Evolutionary conservation across 2,888 invertebrate genomes (phyloP), one percentile per base, ranked within the genome.

Genomic region (Myathropa florea): DNA sequence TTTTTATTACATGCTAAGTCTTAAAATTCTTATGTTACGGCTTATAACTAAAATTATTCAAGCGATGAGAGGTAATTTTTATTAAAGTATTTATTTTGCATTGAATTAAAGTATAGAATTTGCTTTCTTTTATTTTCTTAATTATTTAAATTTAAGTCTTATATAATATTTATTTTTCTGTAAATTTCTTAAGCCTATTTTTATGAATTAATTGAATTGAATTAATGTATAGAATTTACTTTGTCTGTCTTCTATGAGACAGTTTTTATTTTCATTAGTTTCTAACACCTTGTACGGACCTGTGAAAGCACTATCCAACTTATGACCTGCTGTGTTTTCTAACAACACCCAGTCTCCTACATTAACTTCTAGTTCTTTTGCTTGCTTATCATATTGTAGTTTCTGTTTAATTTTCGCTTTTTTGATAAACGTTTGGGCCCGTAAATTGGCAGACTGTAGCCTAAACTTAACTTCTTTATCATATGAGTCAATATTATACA

Each of bases 311-410:
- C 26, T 67, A 30, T 76, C 23, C 24, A 76, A 30, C 24, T 61
- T 61, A 23, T 75, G 75, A 28, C 65, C 65, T 70, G 59, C 28
- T 59, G 26, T 76, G 18, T 76, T 76, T 9, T 73, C 55, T 55
- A 63, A 63, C 30, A 73, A 73, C 6, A 61, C 61, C 10, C 0
- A 61, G 26, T 72, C 46, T 28, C 28, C 61, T 46, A 28, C 18
- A 46, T 60, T 28, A 24, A 26, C 39, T 9, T 71, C 28, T 10
- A 59, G 39, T 21, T 67, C 39, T 26, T 67, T 23, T 30, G 24
- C 18, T 59, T 70, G 33, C n/a, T 18, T 60, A 24, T 76, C 65
- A 21, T 76, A 67, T 9, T 59, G 6, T 28, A 59, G n/a, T 59
- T 76, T 65, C 23, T 39, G 75, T 60, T 59, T 67, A 9, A 68